A percentile compares a stretch with the other conserved stretches of the same genome.
phyloP scores from a whole-genome alignment of 2,113 vertebrate species.

The Boleophthalmus pectinirostris region DNA sequence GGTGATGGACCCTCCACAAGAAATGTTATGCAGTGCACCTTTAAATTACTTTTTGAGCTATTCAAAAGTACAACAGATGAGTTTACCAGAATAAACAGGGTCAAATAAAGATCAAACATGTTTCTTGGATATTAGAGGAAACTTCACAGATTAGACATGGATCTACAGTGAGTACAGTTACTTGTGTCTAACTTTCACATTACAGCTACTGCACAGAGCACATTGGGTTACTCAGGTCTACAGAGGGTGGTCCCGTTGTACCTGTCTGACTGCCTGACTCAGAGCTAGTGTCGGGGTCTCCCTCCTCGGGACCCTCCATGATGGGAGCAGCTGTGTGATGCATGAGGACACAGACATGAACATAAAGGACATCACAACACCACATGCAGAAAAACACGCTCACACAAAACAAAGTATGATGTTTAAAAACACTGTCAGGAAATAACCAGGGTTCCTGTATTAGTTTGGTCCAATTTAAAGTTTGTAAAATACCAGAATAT shows the following conservation, averaged over 20 bases:
- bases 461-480: neutral
- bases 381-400: conserved; percentile 56
- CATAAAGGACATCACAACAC: conserved; percentile 52
- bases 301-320: conserved; percentile 59
- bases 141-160: neutral
- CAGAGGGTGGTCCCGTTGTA: conserved; percentile 36
- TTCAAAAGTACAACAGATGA: too few relatives aligned
- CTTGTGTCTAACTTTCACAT: neutral
- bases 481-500: too few relatives aligned
- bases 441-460: conserved; percentile 20
- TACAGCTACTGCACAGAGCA: neutral
- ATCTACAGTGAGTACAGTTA: too few relatives aligned
- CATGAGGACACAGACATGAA: conserved; percentile 56
- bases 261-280: conserved; percentile 66
- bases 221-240: neutral
- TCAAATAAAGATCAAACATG: neutral
- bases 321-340: conserved; percentile 60
- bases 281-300: conserved; percentile 49
- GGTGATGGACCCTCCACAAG: too few relatives aligned
- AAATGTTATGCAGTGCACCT: too few relatives aligned
- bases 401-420: conserved; percentile 20
- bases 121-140: neutral
- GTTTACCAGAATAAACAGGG: too few relatives aligned
- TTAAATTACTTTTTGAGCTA: too few relatives aligned
- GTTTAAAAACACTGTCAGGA: conserved; percentile 44